These are phyloP conservation scores for Odiellus spinosus DNA, from an alignment of 2,888 invertebrate genomes.

Conservation along the genomic window DNA sequence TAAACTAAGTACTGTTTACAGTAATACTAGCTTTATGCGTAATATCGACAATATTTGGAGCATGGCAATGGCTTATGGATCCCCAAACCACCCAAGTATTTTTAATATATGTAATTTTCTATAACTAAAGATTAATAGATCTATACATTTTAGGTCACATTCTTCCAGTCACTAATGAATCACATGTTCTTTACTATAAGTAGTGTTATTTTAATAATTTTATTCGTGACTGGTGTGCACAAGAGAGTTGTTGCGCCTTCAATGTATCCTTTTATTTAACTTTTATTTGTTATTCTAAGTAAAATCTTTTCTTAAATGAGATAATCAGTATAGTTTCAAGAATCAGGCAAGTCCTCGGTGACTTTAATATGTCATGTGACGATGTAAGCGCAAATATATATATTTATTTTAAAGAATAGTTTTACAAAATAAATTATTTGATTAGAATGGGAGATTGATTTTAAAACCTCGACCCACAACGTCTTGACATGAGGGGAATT, in stretches of 20 bases:
- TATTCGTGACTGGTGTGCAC: constrained; percentile 85
- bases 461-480: constrained; percentile 64
- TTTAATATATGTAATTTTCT: constrained; percentile 5
- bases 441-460: constrained; percentile 71
- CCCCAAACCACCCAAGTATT: constrained; percentile 65
- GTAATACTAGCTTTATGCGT: constrained; percentile 73
- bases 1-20: constrained; percentile 30
- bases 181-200: constrained; percentile 89
- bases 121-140: constrained; percentile 5
- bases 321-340: constrained; percentile 60
- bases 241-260: constrained; percentile 91
- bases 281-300: neutral
- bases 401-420: neutral
- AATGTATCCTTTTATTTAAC: constrained; percentile 37
- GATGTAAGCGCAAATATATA: constrained; percentile 38
- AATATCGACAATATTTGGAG: constrained; percentile 78
- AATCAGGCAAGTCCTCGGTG: constrained; percentile 71
- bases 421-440: constrained; percentile 9
- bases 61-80: constrained; percentile 91
- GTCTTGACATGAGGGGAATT: constrained; percentile 19
- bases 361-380: constrained; percentile 97
- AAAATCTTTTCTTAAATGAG: neutral
- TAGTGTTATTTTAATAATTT: constrained; percentile 57
- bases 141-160: constrained; percentile 41
- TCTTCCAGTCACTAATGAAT: constrained; percentile 77